Base-by-base conservation (phyloP, 2,797 vertebrate genomes). In the Sebastes matsubarae region DNA sequence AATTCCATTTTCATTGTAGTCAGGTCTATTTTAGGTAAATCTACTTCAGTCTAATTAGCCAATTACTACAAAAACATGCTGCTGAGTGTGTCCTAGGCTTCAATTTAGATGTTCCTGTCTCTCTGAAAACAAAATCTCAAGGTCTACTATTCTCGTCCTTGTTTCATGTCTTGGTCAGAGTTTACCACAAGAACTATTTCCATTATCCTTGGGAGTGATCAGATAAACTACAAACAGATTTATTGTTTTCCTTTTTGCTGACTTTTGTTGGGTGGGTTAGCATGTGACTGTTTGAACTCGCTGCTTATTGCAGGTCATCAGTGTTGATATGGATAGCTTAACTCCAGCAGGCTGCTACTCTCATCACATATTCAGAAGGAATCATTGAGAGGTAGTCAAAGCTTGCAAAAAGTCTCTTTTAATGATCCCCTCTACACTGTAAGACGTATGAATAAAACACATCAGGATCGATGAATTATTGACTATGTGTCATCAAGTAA, bases 361-460 rank as follows among this genome's bases (percentile, higher is more conserved):
- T 87, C 78, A 85, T 94, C 77, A 81, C 73, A 92, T 89, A 91
- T 92, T 89, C 79, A 90, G 79, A 64, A 71, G 64, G 84, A 91
- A 85, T 91, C 72, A 87, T 81, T 88, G 68, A 91, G 66, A 75
- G 57, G 64, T 84, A 85, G 79, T 91, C 85, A 91, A 81, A 87
- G 87, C 90, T 86, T 67, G 67, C 77, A 79, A 86, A 92, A 91
- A 90, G 74, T 87, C 69, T 70, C 75, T 77, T 77, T 83, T 92
- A 94, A 93, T 93, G 91, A 92, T 88, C 85, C 83, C 54, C 67
- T 81, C 71, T 78, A 71, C 87, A 93, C 71, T 79, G 80, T 87
- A 82, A 87, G 75, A 90, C 79, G 75, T 89, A 94, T 96, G 87
- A 94, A 95, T 95, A 93, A 95, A 94, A 92, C 87, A 94, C 82